phyloP scores from a whole-genome alignment of 1,140 invertebrate genomes.

The Zaprionus camerounensis region DNA sequence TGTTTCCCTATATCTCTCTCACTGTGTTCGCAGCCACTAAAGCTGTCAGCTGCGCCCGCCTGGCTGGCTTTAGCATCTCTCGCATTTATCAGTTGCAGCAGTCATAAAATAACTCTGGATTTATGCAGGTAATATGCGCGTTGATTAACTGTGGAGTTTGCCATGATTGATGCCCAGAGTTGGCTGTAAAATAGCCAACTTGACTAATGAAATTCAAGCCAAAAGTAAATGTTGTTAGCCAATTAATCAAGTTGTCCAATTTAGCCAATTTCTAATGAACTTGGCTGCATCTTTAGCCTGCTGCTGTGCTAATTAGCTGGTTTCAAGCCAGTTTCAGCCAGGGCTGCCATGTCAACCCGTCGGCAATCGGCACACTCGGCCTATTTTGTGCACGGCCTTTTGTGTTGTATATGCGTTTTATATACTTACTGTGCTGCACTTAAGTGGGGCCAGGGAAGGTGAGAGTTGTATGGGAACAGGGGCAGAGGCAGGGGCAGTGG shows the following conservation, averaged over 20 bases:
- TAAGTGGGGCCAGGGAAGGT: constrained; percentile 32
- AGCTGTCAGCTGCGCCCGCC: constrained; percentile 52
- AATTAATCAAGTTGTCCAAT: not conserved
- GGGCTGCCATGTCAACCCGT: constrained; percentile 45
- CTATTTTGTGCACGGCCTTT: constrained; percentile 61
- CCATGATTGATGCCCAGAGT: not conserved
- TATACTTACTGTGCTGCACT: constrained; percentile 56
- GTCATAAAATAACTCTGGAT: constrained; percentile 46
- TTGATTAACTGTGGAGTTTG: constrained; percentile 23
- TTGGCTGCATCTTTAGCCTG: not conserved
- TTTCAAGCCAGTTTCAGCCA: not conserved
- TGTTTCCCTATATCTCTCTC: not conserved
- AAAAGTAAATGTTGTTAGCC: not conserved
- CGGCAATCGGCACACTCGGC: constrained; percentile 63
- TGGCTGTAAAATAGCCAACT: not conserved
- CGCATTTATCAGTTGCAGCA: constrained; percentile 56
- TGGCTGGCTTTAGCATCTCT: not conserved
- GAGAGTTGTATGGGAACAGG: not conserved
- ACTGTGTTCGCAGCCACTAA: constrained; percentile 64
- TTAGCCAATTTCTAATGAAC: constrained; percentile 8
- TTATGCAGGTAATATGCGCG: constrained; percentile 22
- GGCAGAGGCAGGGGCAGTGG: not conserved
- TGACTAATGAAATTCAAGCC: not conserved
- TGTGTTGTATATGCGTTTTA: constrained; percentile 66
- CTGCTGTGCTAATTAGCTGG: constrained; percentile 22